Base-by-base conservation (phyloP, 37 sponge, comb jelly and placozoan species). In the Ianthella basta region DNA sequence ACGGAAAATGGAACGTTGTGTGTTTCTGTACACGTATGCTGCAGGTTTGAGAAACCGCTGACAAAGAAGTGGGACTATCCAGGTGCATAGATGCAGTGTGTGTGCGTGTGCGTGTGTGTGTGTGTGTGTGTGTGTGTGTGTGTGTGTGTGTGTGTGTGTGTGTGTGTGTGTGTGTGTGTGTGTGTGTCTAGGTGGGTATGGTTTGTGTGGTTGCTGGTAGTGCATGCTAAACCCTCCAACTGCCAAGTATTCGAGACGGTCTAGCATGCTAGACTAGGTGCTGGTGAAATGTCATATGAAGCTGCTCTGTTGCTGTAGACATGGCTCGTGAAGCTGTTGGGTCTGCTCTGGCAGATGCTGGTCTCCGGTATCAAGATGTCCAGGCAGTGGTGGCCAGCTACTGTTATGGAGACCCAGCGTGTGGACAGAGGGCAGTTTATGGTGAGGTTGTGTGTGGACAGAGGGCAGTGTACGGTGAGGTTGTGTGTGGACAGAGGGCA, bases 361-460 rank as follows among this genome's bases (percentile, higher is more conserved):
- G 80, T 16, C 19, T 94, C 15, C 23, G 24, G 14, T 94, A 94
- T 50, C 19, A 86, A 37, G 80, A 86, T 19, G 78, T 94, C 21
- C 85, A 94, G 74, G 90, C 89, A 23, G 92, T 89, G 13, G 89
- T 81, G 32, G 93, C 90, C 34, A 89, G 95, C 34, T 94, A 94
- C 61, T 86, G 87, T 72, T 92, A 92, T 61, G 93, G 93, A 0
- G 93, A 92, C 20, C 90, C 93, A 32, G 86, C 93, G 1, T 86
- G 87, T 83, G 93, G 93, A 81, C 60, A 60, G 83, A 53, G 37
- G 41, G 57, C 53, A 21, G 57, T 32, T 13, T 80, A 57, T 53
- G 83, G 59, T 66, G 15, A 15, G 59, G 12, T n/a, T n/a, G n/a
- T n/a, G n/a, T n/a, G n/a, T n/a, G n/a, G n/a, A n/a, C n/a, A n/a